Base-by-base conservation (phyloP, 2,888 invertebrate species). In the Ormyrus nitidulus region DNA sequence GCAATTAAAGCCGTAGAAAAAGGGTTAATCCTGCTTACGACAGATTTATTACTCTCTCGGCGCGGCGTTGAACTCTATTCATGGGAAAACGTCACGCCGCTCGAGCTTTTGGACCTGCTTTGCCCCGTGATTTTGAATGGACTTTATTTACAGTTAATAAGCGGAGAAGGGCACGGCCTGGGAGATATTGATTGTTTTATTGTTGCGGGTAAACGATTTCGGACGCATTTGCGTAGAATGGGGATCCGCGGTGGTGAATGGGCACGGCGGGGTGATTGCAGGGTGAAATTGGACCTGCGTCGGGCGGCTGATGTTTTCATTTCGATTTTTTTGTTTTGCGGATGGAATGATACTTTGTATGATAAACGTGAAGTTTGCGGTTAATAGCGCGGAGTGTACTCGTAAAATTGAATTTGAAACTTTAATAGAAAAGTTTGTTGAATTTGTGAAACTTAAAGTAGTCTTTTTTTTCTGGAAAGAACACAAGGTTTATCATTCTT, bases 1-100 rank as follows among this genome's bases (percentile, higher is more conserved):
- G 44, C 48, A 74, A 74, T 73, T 79, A 64, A 70, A 70, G 44
- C 56, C 6, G 51, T 6, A 48, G 58, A 69, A 77, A 77, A 58
- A n/a, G 3, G 34, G 13, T 77, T 70, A 64, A 65, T n/a, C 61
- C 66, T 77, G 71, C 51, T 13, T 19, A 11, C 44, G 71, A 66
- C 77, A 65, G 59, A 19, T 77, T 59, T 71, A 66, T 59, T 65
- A 51, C 46, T 10, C 34, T 34, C 34, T 34, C 34, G 34, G 19
- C 10, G 46, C 6, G 11, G 34, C 9, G 49, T 34, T 34, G 44
- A 53, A 46, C 58, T 51, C 65, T 56, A 68, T 71, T 65, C 11
- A 11, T 34, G 19, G 19, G 1, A 19, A 19, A 1, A 1, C 19
- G 19, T 19, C 19, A 1, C 19, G 19, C 19, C 19, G 19, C 19